Conservation (phyloP, 2,797 vertebrate genomes). For the Streptopelia turtur region DNA sequence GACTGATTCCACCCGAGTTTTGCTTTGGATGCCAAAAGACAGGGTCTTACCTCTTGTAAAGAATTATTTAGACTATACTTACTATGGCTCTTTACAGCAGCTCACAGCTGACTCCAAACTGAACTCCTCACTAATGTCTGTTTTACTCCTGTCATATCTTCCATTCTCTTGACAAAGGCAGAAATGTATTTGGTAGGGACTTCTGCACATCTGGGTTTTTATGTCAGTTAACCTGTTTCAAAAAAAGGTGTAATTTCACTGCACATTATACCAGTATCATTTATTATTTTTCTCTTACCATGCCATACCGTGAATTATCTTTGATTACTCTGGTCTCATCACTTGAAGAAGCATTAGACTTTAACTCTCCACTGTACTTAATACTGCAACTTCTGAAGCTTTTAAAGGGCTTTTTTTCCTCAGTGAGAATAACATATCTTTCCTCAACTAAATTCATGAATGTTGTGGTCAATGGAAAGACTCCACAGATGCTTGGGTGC, state of each 20-base stretch:
- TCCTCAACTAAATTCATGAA: not conserved
- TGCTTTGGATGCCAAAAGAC: not conserved
- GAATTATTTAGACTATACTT: not conserved
- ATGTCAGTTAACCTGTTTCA: not conserved
- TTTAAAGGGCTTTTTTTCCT: not conserved
- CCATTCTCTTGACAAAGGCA: not conserved
- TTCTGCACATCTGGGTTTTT: not conserved
- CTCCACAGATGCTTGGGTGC: not conserved
- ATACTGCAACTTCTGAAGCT: not conserved
- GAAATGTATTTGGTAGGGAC: not conserved
- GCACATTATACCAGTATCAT: not conserved
- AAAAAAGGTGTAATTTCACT: not conserved
- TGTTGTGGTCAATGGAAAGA: not conserved
- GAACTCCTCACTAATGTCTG: not conserved
- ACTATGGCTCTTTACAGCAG: not conserved
- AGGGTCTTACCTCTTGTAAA: not conserved
- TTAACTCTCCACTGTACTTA: not conserved
- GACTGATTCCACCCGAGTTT: not conserved
- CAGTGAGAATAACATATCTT: not conserved
- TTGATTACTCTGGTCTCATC: not conserved
- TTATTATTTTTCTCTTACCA: not conserved
- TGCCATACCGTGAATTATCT: not conserved
- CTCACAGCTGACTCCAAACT: not conserved
- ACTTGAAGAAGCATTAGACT: not conserved
- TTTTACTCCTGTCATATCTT: not conserved